Conservation (phyloP, 1,140 invertebrate species). For the Scylla paramamosain region DNA sequence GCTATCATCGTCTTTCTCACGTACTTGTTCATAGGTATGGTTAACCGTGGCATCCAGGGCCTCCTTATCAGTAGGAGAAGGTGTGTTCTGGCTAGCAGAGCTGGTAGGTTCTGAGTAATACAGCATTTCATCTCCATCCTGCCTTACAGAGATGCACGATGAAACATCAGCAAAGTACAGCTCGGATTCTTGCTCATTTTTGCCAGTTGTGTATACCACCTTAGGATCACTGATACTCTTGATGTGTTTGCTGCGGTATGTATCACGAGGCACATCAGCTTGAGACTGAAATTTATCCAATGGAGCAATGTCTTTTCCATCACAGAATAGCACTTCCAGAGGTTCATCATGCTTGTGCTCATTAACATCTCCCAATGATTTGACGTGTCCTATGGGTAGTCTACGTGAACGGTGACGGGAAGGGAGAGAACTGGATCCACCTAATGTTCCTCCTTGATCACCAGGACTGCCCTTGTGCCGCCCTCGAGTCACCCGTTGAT, state of each 20-base stretch:
- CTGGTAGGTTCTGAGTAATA: slow-evolving; percentile 78
- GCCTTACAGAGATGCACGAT: slow-evolving; percentile 88
- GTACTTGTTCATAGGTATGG: slow-evolving; percentile 76
- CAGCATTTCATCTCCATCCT: slow-evolving; percentile 80
- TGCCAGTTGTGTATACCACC: slow-evolving; percentile 76
- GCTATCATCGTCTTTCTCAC: slow-evolving; percentile 72
- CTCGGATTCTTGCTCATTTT: slow-evolving; percentile 84
- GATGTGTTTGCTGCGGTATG: slow-evolving; percentile 78
- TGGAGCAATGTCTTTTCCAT: slow-evolving; percentile 81
- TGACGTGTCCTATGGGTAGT: slow-evolving; percentile 76
- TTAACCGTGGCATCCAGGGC: slow-evolving; percentile 61
- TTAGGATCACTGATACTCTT: slow-evolving; percentile 77
- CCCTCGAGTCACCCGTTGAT: slow-evolving; percentile 58
- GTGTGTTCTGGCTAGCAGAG: slow-evolving; percentile 75
- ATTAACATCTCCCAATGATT: slow-evolving; percentile 76
- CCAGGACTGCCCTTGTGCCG: slow-evolving; percentile 69
- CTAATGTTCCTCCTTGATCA: slow-evolving; percentile 68
- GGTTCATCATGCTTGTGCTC: slow-evolving; percentile 76
- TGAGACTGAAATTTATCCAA: slow-evolving; percentile 82
- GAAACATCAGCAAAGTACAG: slow-evolving; percentile 92
- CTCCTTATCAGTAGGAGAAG: slow-evolving; percentile 69
- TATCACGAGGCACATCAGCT: slow-evolving; percentile 81
- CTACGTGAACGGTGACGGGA: slow-evolving; percentile 73
- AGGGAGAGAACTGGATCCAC: slow-evolving; percentile 76
- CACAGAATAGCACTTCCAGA: slow-evolving; percentile 76